Percentiles rank a stretch among this genome's conserved stretches.
Evolutionary conservation across 2,797 vertebrate species (phyloP).

Genomic region (Onychomys torridus): DNA sequence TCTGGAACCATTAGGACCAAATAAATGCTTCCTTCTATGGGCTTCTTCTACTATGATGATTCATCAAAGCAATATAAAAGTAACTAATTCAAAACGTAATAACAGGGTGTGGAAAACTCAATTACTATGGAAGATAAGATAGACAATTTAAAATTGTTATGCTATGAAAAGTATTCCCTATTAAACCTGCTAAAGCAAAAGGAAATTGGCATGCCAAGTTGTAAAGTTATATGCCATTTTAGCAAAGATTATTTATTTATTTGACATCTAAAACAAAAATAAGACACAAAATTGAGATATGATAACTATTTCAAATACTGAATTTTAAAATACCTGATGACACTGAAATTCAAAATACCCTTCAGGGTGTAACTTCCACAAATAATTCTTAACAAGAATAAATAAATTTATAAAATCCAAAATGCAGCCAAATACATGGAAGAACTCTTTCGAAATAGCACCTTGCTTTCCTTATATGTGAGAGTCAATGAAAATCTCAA

Average conservation of each 20-base stretch:
- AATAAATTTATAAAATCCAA: constrained; percentile 15
- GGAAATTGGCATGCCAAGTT: neutral
- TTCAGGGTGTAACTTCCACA: neutral
- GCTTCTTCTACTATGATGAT: neutral
- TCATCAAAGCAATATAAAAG: neutral
- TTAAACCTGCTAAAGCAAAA: neutral
- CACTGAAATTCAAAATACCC: neutral
- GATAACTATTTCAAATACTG: neutral
- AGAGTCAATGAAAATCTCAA: neutral
- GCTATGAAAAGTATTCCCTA: neutral
- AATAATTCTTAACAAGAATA: neutral
- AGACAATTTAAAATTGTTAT: constrained; percentile 46
- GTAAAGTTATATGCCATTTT: neutral
- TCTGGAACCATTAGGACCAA: neutral
- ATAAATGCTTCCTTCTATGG: neutral
- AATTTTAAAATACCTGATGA: neutral
- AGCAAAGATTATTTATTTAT: neutral
- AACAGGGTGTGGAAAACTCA: neutral
- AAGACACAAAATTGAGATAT: neutral
- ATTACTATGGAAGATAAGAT: constrained; percentile 29
- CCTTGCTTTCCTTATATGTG: neutral
- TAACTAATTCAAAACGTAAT: neutral
- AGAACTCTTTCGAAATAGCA: neutral
- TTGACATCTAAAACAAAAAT: neutral
- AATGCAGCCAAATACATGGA: neutral